Conservation (phyloP, 2,797 vertebrate genomes). For the Lithobates sylvaticus region DNA sequence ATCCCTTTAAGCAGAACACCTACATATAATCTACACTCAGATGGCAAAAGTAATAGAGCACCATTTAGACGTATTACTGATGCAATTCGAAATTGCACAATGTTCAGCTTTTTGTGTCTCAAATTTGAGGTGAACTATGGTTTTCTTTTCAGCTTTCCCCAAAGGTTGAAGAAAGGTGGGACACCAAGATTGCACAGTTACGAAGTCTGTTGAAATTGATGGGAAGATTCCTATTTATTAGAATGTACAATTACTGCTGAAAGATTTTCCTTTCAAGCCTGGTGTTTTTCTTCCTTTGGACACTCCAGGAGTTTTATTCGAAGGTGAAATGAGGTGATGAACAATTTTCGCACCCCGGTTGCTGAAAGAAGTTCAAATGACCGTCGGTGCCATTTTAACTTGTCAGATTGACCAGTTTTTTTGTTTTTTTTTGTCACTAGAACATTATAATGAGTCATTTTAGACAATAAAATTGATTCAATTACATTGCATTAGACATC, state of each 20-base stretch:
- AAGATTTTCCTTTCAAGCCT: conserved; percentile 65
- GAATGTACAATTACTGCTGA: conserved; percentile 67
- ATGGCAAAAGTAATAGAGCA: neutral
- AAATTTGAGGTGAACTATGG: conserved; percentile 30
- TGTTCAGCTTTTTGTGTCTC: conserved; percentile 16
- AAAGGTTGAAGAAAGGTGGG: conserved; percentile 37
- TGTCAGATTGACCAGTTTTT: conserved; percentile 83
- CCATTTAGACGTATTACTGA: conserved; percentile 29
- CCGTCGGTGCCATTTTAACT: conserved; percentile 81
- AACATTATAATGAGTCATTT: conserved; percentile 76
- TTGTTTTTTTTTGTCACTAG: conserved; percentile 77
- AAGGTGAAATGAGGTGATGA: conserved; percentile 76
- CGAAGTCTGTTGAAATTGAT: conserved; percentile 51
- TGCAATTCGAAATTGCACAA: conserved; percentile 19
- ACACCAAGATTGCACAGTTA: conserved; percentile 46
- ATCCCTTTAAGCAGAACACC: neutral
- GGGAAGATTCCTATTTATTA: conserved; percentile 64
- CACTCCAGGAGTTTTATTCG: conserved; percentile 66
- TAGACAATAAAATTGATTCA: conserved; percentile 87
- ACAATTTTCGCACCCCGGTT: conserved; percentile 76
- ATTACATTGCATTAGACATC: conserved; percentile 81
- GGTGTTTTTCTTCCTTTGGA: conserved; percentile 64
- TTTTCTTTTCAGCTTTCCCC: conserved; percentile 26
- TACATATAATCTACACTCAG: neutral
- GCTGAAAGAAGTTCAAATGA: conserved; percentile 83